A percentile compares a stretch with the other conserved stretches of the same genome.
These are phyloP conservation scores for Lymantria monacha DNA, from an alignment of 2,888 invertebrate genomes.

Conservation along the genomic window DNA sequence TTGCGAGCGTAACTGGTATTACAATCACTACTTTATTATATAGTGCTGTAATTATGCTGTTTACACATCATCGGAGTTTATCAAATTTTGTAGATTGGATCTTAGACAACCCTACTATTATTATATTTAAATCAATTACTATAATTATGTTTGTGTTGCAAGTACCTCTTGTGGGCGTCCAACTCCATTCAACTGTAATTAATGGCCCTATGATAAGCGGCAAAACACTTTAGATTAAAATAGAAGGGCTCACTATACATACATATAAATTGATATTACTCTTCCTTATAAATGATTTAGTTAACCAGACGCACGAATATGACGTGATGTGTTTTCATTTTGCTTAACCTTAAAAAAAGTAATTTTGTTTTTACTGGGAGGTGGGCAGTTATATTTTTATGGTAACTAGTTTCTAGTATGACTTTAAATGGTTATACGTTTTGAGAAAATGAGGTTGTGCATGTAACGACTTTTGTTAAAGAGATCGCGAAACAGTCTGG, in stretches of 20 bases:
- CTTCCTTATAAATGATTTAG: constrained; percentile 43
- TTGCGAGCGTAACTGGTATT: background rate
- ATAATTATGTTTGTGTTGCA: constrained; percentile 65
- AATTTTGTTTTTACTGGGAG: constrained; percentile 1
- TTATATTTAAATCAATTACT: constrained; percentile 79
- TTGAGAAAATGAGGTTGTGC: background rate
- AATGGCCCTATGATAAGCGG: constrained; percentile 69
- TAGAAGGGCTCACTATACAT: constrained; percentile 58
- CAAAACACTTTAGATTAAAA: constrained; percentile 75
- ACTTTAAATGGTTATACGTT: constrained; percentile 6
- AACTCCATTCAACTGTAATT: constrained; percentile 61
- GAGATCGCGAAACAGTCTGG: background rate
- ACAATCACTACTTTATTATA: constrained; percentile 15
- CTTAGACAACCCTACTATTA: constrained; percentile 58
- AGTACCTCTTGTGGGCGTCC: constrained; percentile 59
- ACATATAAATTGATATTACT: constrained; percentile 33
- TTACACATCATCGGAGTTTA: constrained; percentile 58
- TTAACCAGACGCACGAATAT: constrained; percentile 43
- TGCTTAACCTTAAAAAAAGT: constrained; percentile 15
- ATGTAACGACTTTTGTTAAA: constrained; percentile 8
- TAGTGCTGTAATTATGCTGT: constrained; percentile 54
- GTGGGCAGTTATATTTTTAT: background rate
- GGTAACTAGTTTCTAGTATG: background rate
- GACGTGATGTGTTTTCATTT: constrained; percentile 17
- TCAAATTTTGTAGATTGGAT: constrained; percentile 53